Base-by-base conservation (phyloP, 1,140 invertebrate species). In the Ladona fulva region DNA sequence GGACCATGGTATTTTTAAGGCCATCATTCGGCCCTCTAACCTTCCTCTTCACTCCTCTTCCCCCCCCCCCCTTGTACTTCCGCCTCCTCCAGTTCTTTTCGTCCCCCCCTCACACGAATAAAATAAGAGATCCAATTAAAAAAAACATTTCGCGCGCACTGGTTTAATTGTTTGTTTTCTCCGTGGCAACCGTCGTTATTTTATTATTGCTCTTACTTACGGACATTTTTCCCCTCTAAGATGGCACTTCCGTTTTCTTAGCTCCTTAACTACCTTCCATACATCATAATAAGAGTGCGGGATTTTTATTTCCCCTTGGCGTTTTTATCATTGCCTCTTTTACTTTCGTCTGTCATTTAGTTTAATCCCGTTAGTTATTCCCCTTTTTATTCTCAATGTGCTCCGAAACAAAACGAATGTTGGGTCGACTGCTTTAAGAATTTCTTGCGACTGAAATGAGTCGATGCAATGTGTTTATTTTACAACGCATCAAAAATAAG, bases 121-220 rank as follows among this genome's bases (percentile, higher is more conserved):
- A 66, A 66, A 66, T 66, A 66, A 19, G 5, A 22, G 52, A 22
- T 66, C 52, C 52, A 66, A 66, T 66, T 66, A 66, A 66, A 66
- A 66, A 66, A 66, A 12, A 12, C 52, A 22, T 66, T 66, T 66
- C 12, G n/a, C n/a, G 52, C 16, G 52, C 52, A 6, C n/a, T 19
- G 14, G 52, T 66, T 66, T 66, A 66, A 66, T 66, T 66, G 52
- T 66, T 66, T 66, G 52, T 12, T 66, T 66, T 66, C 52, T 66
- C n/a, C 52, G 44, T 11, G 44, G 44, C 44, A 19, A 19, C 19
- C 1, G 52, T 66, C 52, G 52, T 66, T 66, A 66, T 66, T 19
- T 22, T 19, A 66, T 66, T 66, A 66, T 66, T 66, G 52, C 52
- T 66, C 16, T 12, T 52, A 52, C 19, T n/a, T 5, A 37, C 29